Evolutionary conservation across 1,140 invertebrate species (phyloP).

Genomic region (Drosophila aff.): DNA sequence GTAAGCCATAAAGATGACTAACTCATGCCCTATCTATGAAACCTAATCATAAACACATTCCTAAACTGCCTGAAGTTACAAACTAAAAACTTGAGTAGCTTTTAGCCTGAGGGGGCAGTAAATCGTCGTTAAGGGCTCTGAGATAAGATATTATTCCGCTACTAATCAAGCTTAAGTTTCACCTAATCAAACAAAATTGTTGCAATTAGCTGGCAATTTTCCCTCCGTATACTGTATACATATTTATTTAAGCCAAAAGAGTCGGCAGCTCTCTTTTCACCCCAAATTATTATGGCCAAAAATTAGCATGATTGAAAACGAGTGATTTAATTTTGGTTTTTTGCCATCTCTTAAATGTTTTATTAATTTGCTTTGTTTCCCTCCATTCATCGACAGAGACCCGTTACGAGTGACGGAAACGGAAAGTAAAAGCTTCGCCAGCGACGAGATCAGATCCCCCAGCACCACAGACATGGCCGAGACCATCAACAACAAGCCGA

Average conservation of each 20-base stretch:
- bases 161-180: conserved; percentile 25
- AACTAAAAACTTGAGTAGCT: not conserved
- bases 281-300: conserved; percentile 3
- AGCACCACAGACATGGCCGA: conserved; percentile 63
- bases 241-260: conserved; percentile 15
- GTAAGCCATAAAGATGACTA: not conserved
- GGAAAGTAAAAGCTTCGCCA: conserved; percentile 76
- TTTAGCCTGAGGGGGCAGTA: not conserved
- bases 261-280: conserved; percentile 17
- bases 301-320: conserved; percentile 45
- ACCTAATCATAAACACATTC: conserved; percentile 6
- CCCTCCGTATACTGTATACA: not conserved
- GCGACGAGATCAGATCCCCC: conserved; percentile 19
- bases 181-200: conserved; percentile 44
- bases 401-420: conserved; percentile 67
- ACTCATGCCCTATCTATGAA: not conserved
- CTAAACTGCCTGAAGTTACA: conserved; percentile 7
- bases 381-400: conserved; percentile 42
- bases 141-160: conserved; percentile 42
- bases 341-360: conserved; percentile 40
- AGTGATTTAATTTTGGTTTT: conserved; percentile 27
- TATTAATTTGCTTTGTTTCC: conserved; percentile 38
- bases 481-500: conserved; percentile 76
- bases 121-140: conserved; percentile 11
- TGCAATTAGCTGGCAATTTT: conserved; percentile 28